A percentile compares a stretch with the other conserved stretches of the same genome.
These are phyloP conservation scores for Drosophila sturtevanti DNA, from an alignment of 1,140 invertebrate species.

Conservation along the genomic window DNA sequence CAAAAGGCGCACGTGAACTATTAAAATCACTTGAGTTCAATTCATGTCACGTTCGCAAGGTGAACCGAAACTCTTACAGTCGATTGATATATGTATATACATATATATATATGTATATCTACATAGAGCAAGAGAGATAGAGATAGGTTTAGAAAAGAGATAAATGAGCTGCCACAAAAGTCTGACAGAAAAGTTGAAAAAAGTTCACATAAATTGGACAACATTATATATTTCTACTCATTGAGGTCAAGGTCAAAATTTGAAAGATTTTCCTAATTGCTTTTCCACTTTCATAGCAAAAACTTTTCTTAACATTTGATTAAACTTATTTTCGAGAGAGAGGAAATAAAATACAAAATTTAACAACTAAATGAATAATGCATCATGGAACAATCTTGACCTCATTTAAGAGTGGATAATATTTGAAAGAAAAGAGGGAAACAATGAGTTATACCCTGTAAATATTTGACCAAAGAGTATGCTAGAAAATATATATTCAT, in stretches of 20 bases:
- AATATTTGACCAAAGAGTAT: not conserved
- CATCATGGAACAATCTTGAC: not conserved
- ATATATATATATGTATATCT: slow-evolving; percentile 15
- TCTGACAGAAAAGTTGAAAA: slow-evolving; percentile 34
- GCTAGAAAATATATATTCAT: too few relatives aligned
- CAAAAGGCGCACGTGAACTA: slow-evolving; percentile 79
- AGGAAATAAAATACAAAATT: not conserved
- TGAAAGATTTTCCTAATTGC: not conserved
- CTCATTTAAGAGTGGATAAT: not conserved
- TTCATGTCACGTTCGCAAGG: slow-evolving; percentile 70
- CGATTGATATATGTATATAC: slow-evolving; percentile 71
- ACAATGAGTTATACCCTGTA: not conserved
- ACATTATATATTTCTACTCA: not conserved
- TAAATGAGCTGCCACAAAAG: slow-evolving; percentile 58
- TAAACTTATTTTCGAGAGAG: too few relatives aligned
- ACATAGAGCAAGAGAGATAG: not conserved
- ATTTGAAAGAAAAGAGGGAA: not conserved
- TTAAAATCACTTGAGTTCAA: slow-evolving; percentile 80
- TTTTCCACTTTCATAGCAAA: not conserved
- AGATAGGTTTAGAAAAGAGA: slow-evolving; percentile 28
- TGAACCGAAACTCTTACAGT: slow-evolving; percentile 58
- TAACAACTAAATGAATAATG: not conserved
- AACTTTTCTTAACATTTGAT: not conserved
- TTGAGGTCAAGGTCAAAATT: slow-evolving; percentile 5
- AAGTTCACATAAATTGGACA: slow-evolving; percentile 56